Conservation (phyloP, 2,797 vertebrate genomes). For the Macroramphosus scolopax region DNA sequence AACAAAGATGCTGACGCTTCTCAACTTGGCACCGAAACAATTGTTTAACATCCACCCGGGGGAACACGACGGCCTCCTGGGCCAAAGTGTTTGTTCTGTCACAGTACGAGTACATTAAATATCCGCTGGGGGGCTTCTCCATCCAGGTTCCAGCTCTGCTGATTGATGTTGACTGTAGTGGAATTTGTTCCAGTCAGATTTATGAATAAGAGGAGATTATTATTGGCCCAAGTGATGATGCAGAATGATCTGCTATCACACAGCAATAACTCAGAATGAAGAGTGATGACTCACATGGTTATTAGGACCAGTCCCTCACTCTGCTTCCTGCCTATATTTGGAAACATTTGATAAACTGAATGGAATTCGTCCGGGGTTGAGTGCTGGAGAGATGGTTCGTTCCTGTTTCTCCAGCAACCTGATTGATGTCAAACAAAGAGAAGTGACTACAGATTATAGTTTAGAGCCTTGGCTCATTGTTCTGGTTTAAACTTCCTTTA, state of each 20-base stretch:
- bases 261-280: conserved; percentile 62
- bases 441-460: too few relatives aligned
- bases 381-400: not conserved
- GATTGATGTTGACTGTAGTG: conserved; percentile 52
- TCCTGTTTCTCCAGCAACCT: conserved; percentile 3
- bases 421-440: conserved; percentile 1
- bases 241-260: conserved; percentile 61
- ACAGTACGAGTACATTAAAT: conserved; percentile 13
- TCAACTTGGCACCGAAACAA: too few relatives aligned
- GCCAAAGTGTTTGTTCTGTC: conserved; percentile 15
- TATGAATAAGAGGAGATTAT: conserved; percentile 61
- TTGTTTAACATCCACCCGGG: too few relatives aligned
- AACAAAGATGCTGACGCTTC: too few relatives aligned
- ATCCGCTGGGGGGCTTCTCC: not conserved
- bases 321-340: conserved; percentile 61
- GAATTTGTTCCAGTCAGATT: conserved; percentile 60
- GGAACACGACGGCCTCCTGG: not conserved
- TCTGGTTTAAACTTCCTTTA: too few relatives aligned
- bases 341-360: conserved; percentile 52
- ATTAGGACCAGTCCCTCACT: conserved; percentile 56
- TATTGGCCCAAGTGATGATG: conserved; percentile 59
- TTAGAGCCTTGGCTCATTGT: too few relatives aligned
- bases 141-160: conserved; percentile 7
- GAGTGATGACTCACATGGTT: conserved; percentile 56
- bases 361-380: conserved; percentile 8